phyloP scores from a whole-genome alignment of 2,888 invertebrate genomes.

The Lepidochrysops patricia region DNA sequence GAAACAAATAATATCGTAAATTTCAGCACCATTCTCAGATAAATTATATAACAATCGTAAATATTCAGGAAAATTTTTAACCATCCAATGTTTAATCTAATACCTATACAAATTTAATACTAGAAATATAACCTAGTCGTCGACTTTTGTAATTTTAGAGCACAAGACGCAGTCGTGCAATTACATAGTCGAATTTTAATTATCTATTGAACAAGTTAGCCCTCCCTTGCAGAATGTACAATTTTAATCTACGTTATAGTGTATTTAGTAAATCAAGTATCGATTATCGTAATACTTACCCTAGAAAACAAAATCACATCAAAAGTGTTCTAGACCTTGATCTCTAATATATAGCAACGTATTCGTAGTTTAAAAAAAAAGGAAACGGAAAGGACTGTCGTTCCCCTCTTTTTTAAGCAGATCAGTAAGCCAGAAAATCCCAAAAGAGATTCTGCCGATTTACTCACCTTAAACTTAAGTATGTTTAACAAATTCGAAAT shows the following conservation, averaged over 20 bases:
- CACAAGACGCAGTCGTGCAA: not conserved
- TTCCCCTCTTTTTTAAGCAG: not conserved
- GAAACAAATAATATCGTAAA: constrained; percentile 9
- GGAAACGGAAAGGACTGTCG: not conserved
- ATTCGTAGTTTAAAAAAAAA: not conserved
- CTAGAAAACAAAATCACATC: not conserved
- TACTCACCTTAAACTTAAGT: not conserved
- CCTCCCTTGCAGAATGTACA: not conserved
- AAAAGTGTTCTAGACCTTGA: not conserved
- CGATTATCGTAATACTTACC: not conserved
- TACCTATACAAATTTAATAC: not conserved
- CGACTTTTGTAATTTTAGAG: not conserved
- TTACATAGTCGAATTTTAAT: not conserved
- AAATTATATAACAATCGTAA: constrained; percentile 13
- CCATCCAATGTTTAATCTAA: not conserved
- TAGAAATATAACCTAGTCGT: not conserved
- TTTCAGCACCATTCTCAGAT: constrained; percentile 13
- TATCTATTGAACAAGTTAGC: not conserved
- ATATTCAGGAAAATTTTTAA: constrained; percentile 6
- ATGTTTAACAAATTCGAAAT: not conserved
- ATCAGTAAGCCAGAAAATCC: not conserved
- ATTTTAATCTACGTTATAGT: not conserved
- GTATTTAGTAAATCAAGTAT: not conserved
- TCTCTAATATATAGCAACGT: not conserved
- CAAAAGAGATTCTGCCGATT: not conserved